These are phyloP conservation scores for Melanaphis sacchari DNA, from an alignment of 1,140 invertebrate genomes.

Conservation along the genomic window DNA sequence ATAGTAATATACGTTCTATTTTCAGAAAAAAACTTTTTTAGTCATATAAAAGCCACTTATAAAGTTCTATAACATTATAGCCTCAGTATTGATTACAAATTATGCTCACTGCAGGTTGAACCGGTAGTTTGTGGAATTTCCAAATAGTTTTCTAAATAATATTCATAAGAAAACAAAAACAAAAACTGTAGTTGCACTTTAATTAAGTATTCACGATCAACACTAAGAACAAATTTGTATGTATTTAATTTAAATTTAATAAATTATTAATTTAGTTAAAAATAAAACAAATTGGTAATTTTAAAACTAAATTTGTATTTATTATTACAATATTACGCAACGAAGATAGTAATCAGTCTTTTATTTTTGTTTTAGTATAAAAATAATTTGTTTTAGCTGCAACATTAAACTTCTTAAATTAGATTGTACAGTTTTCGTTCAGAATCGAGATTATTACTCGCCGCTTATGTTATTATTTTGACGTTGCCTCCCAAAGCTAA, in stretches of 20 bases:
- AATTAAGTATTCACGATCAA: background rate
- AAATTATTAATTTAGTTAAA: background rate
- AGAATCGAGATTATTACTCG: background rate
- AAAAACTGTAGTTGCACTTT: too few species aligned
- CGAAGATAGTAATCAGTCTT: background rate
- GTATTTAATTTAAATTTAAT: background rate
- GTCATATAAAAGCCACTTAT: background rate
- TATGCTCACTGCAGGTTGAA: background rate
- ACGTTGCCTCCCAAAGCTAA: background rate
- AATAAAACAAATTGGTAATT: background rate
- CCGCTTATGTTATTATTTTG: background rate
- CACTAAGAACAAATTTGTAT: background rate
- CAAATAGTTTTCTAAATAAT: background rate
- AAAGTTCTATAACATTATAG: background rate
- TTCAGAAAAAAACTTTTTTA: slow-evolving; percentile 9
- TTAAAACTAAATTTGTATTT: background rate
- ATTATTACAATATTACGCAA: too few species aligned
- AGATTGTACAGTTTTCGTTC: background rate
- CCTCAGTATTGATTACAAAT: background rate
- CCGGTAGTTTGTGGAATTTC: background rate
- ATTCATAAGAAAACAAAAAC: background rate
- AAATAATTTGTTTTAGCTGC: background rate
- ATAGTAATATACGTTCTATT: background rate
- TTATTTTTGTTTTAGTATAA: background rate
- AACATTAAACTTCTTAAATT: background rate